A percentile compares a stretch with the other conserved stretches of the same genome.
Evolutionary conservation across 2,888 invertebrate genomes (phyloP).

Genomic region (Exocentrus adspersus): DNA sequence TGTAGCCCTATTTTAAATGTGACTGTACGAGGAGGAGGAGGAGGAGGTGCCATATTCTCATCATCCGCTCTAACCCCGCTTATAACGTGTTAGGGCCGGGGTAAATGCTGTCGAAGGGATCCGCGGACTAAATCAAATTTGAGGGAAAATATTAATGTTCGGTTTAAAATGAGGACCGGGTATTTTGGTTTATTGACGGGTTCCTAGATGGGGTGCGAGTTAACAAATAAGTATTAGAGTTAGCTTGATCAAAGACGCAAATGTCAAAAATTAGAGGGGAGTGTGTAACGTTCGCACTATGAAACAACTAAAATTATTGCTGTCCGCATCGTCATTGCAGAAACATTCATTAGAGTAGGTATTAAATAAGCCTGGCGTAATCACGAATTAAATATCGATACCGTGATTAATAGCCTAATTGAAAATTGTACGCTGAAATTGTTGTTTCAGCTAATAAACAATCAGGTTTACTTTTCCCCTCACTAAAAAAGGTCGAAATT

Average conservation of each 20-base stretch:
- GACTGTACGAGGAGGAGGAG: constrained; percentile 58
- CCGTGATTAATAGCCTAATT: background rate
- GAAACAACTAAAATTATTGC: too few relatives aligned
- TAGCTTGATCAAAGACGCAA: too few relatives aligned
- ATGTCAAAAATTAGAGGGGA: too few relatives aligned
- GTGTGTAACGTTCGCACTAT: too few relatives aligned
- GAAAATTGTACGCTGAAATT: background rate
- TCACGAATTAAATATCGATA: background rate
- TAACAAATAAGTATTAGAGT: too few relatives aligned
- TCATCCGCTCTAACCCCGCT: constrained; percentile 49
- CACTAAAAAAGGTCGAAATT: background rate
- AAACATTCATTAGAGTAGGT: too few relatives aligned
- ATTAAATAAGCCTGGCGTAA: background rate
- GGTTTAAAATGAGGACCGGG: background rate
- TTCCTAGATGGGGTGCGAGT: background rate
- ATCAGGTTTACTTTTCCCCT: background rate
- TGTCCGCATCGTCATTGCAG: too few relatives aligned
- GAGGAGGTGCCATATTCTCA: constrained; percentile 57
- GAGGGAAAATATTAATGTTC: constrained; percentile 31
- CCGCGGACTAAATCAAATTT: constrained; percentile 42
- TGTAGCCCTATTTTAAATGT: constrained; percentile 57
- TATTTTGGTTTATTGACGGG: background rate
- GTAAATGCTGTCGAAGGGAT: constrained; percentile 44
- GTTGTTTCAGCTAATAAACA: background rate
- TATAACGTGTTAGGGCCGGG: constrained; percentile 48